Evolutionary conservation across 2,113 vertebrate species (phyloP).

Genomic region (Piaya cayana): DNA sequence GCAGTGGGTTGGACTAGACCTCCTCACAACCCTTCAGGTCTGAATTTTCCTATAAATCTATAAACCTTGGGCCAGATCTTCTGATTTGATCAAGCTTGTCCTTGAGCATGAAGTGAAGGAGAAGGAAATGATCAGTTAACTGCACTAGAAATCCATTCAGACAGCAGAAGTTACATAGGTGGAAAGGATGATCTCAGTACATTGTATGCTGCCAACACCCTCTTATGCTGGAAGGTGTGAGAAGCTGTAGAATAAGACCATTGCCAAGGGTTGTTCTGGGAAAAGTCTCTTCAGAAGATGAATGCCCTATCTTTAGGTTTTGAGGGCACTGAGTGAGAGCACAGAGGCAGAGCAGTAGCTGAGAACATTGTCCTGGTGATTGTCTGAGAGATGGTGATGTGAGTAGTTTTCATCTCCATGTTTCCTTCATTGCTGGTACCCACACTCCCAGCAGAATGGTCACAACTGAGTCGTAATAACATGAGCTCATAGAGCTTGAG

Average conservation of each 20-base stretch:
- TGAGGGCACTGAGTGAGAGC: not conserved
- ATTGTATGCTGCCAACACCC: not conserved
- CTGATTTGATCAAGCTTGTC: not conserved
- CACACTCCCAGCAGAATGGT: not conserved
- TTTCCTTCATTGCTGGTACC: not conserved
- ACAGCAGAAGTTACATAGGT: not conserved
- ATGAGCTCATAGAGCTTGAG: not conserved
- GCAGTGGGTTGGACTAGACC: not conserved
- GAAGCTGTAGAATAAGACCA: not conserved
- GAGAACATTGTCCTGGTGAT: not conserved
- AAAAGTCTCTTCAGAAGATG: not conserved
- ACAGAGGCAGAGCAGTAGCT: not conserved
- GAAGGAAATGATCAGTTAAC: not conserved
- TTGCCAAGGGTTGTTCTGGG: not conserved
- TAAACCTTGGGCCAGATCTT: not conserved
- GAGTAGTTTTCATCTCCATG: not conserved
- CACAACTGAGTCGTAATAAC: not conserved
- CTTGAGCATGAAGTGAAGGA: not conserved
- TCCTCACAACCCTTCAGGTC: not conserved
- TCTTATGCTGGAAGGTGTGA: not conserved
- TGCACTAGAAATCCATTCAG: not conserved
- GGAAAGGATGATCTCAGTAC: not conserved
- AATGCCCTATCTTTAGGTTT: not conserved
- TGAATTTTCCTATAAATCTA: not conserved
- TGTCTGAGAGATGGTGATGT: not conserved